Evolutionary conservation across 1,140 invertebrate genomes (phyloP).

Genomic region (Mizuhopecten yessoensis): DNA sequence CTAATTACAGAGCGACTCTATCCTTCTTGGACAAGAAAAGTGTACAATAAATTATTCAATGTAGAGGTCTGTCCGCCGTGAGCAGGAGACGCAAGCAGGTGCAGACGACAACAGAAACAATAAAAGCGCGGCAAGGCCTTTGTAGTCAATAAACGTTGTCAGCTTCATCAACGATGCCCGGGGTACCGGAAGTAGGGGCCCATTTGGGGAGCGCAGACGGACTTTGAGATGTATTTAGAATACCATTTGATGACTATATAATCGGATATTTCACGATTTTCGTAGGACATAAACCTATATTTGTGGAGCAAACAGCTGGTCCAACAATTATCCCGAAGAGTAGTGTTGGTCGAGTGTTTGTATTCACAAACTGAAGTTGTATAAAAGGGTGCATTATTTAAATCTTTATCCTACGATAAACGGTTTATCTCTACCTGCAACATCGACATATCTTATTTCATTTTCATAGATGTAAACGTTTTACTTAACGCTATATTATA

Average conservation of each 20-base stretch:
- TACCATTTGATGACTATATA: slow-evolving; percentile 1
- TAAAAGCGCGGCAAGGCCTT: slow-evolving; percentile 46
- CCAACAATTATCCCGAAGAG: not conserved
- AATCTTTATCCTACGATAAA: too few relatives aligned
- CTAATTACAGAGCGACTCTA: slow-evolving; percentile 54
- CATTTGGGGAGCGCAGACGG: slow-evolving; percentile 43
- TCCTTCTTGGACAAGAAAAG: slow-evolving; percentile 53
- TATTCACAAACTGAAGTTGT: too few relatives aligned
- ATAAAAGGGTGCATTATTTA: too few relatives aligned
- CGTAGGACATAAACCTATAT: not conserved
- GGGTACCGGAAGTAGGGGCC: slow-evolving; percentile 56
- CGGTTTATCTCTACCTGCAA: too few relatives aligned
- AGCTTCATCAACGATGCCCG: slow-evolving; percentile 53
- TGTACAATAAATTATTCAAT: slow-evolving; percentile 60
- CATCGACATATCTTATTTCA: too few relatives aligned
- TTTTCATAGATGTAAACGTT: too few relatives aligned
- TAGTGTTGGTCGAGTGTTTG: not conserved
- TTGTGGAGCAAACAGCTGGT: not conserved
- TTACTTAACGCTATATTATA: too few relatives aligned
- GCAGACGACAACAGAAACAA: slow-evolving; percentile 35
- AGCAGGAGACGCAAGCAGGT: slow-evolving; percentile 48
- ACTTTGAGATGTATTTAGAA: slow-evolving; percentile 32
- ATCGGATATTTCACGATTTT: not conserved
- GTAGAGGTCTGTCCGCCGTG: slow-evolving; percentile 52
- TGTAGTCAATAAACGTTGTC: slow-evolving; percentile 59